Evolutionary conservation across 2,113 vertebrate genomes (phyloP), one percentile per base, ranked within the genome.

Genomic region (Paratilapia polleni): DNA sequence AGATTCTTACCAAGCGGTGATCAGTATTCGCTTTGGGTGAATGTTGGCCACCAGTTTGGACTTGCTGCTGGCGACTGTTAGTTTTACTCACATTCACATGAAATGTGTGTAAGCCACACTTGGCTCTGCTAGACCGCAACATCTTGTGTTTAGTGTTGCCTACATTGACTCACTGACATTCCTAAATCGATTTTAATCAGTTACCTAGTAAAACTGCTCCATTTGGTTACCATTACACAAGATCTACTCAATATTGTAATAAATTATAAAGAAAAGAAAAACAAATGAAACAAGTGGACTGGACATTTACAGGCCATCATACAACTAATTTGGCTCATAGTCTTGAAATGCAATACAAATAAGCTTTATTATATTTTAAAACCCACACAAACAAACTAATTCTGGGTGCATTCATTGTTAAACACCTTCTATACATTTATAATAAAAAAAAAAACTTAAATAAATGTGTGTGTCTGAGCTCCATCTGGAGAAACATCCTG

Each of bases 321-420:
- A 52, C 54, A 41, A 58, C 41, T 26, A 58, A 5, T 26, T 43
- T 11, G 2, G n/a, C 8, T 7, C 19, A 0, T 36, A 19, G 2
- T 9, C 43, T 62, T 22, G 20, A n/a, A 56, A 17, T 7, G n/a
- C 14, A 26, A 58, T 19, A 57, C 7, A 80, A 81, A 77, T 34
- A n/a, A 59, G 20, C 84, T 92, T 90, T 90, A 75, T 91, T 88
- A 36, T 41, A 57, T 54, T 76, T 63, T 68, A 58, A 87, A 84
- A 88, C 11, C 5, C 31, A n/a, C 1, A 26, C 3, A 24, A 6
- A 68, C 20, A 74, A 43, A 52, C n/a, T 3, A 28, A 22, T 17
- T 61, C 10, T n/a, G 28, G 28, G 28, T 31, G 14, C 28, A 36
- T 17, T 22, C 28, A n/a, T 3, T 36, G 17, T 10, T 3, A 13